These are phyloP conservation scores for Drosophila bocki DNA, from an alignment of 1,140 invertebrate genomes.

Conservation along the genomic window DNA sequence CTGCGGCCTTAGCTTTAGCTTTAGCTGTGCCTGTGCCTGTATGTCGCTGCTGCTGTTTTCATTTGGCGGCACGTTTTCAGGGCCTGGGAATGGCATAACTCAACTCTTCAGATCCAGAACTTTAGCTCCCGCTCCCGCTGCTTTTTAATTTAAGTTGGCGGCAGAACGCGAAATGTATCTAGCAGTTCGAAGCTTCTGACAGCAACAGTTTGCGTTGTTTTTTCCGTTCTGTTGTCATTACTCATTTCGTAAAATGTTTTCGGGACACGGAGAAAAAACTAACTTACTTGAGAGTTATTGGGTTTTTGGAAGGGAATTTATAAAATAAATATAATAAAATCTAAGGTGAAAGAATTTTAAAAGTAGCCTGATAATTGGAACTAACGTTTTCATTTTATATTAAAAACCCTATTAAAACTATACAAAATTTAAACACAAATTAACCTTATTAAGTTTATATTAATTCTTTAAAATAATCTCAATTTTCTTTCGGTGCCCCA, in stretches of 20 bases:
- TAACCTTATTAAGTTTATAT: fast-evolving
- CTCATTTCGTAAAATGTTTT: constrained; percentile 65
- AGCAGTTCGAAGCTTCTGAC: constrained; percentile 47
- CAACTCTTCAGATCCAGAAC: constrained; percentile 58
- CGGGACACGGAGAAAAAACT: constrained; percentile 13
- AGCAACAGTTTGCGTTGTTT: constrained; percentile 61
- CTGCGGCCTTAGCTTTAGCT: not conserved
- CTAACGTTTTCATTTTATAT: not conserved
- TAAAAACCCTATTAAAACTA: fast-evolving
- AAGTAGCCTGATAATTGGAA: not conserved
- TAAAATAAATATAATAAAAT: not conserved
- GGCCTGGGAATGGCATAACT: constrained; percentile 47
- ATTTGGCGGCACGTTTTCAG: constrained; percentile 57
- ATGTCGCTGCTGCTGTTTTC: constrained; percentile 18
- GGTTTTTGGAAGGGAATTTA: not conserved
- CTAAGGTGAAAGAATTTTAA: not conserved
- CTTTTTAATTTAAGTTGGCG: constrained; percentile 82
- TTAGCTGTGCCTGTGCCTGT: not conserved
- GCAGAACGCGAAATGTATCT: constrained; percentile 69
- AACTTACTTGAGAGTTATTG: not conserved
- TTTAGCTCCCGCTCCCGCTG: constrained; percentile 35
- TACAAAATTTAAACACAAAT: not conserved
- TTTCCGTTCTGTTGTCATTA: constrained; percentile 67
- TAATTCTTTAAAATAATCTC: not conserved
- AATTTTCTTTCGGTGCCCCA: constrained; percentile 22